Evolutionary conservation across 2,888 invertebrate species (phyloP).

Genomic region (Crocallis elinguaria): DNA sequence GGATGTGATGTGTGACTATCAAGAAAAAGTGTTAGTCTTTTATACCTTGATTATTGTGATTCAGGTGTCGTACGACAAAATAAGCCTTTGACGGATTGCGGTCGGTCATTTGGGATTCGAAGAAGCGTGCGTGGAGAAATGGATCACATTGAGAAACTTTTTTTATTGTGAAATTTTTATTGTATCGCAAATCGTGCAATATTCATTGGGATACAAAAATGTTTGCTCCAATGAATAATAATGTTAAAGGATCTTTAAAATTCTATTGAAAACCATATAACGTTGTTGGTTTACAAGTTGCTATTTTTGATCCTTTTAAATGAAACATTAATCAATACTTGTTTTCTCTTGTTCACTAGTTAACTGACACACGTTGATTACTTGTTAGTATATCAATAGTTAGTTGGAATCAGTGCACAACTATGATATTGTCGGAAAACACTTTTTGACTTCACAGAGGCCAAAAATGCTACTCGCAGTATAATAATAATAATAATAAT

Average conservation of each 20-base stretch:
- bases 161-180: slow-evolving; percentile 64
- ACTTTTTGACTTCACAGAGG: no score
- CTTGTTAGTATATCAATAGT: no score
- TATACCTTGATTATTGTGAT: slow-evolving; percentile 78
- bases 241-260: slow-evolving; percentile 10
- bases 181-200: slow-evolving; percentile 40
- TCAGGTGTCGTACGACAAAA: slow-evolving; percentile 71
- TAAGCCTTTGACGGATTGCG: slow-evolving; percentile 76
- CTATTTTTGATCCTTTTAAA: no score
- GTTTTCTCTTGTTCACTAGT: no score
- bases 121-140: slow-evolving; percentile 73
- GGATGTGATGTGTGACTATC: slow-evolving; percentile 70
- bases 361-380: no score
- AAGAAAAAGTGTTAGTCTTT: slow-evolving; percentile 67
- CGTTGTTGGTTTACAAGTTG: background rate
- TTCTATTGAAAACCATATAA: background rate
- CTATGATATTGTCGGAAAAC: no score
- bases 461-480: no score
- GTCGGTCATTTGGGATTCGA: slow-evolving; percentile 77
- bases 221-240: slow-evolving; percentile 16
- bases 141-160: slow-evolving; percentile 77
- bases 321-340: no score
- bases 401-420: no score
- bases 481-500: no score
- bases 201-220: slow-evolving; percentile 32